Percentiles rank a stretch among this genome's conserved stretches.
Conservation (phyloP, 2,113 vertebrate species). For the Pithys albifrons region DNA sequence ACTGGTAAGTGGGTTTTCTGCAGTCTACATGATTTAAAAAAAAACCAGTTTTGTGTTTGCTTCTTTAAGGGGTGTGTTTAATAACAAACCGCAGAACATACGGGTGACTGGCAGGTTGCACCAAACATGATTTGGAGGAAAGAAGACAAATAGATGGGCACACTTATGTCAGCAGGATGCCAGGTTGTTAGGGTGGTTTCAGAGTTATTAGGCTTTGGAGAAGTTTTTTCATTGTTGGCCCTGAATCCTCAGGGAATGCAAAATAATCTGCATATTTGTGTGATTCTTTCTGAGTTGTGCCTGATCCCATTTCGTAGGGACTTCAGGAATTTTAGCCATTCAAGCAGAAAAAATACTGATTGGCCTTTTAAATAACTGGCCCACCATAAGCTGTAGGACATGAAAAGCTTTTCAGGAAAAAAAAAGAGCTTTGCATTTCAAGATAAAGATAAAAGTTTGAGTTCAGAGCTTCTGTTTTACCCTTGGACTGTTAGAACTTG, state of each 20-base stretch:
- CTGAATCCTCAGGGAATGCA: not conserved
- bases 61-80: not conserved
- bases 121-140: not conserved
- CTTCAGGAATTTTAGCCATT: not conserved
- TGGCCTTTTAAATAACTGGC: not conserved
- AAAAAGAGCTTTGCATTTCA: not conserved
- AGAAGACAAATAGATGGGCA: not conserved
- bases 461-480: not conserved
- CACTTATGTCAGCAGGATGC: not conserved
- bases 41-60: not conserved
- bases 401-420: not conserved
- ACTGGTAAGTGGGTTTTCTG: slow-evolving; percentile 83
- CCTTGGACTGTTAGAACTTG: not conserved
- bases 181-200: not conserved
- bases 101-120: not conserved
- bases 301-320: not conserved
- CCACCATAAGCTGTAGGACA: not conserved
- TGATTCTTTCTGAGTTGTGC: not conserved
- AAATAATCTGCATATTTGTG: not conserved
- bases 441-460: not conserved
- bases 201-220: not conserved
- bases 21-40: not conserved
- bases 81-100: not conserved
- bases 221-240: not conserved
- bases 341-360: not conserved